Percentiles rank a stretch among this genome's conserved stretches.
These are phyloP conservation scores for Cheirogaleus major DNA, from an alignment of 2,797 vertebrate genomes.

Conservation along the genomic window DNA sequence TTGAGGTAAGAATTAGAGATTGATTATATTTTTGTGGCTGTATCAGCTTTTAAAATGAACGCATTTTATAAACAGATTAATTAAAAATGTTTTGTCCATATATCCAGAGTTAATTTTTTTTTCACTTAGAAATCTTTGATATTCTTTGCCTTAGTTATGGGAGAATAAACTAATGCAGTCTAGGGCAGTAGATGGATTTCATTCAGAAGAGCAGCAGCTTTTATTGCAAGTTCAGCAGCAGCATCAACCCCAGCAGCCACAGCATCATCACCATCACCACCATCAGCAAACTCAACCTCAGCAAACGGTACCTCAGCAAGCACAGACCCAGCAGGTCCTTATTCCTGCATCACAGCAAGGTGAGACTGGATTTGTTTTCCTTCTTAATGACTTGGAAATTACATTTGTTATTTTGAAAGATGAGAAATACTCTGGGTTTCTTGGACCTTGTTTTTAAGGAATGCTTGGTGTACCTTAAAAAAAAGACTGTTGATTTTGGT, in stretches of 20 bases:
- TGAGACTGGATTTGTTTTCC: constrained; percentile 73
- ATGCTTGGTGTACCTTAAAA: neutral
- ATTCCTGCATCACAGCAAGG: constrained; percentile 95
- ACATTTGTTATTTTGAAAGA: neutral
- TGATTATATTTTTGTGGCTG: neutral
- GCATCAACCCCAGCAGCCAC: constrained; percentile 87
- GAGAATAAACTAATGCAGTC: constrained; percentile 99
- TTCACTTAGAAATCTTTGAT: constrained; percentile 47
- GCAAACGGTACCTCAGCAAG: constrained; percentile 88
- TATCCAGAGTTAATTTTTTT: neutral
- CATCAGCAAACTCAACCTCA: constrained; percentile 89
- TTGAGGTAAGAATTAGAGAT: neutral
- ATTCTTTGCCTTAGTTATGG: constrained; percentile 91
- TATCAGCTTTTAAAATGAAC: constrained; percentile 43
- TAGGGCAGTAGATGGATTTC: constrained; percentile 98
- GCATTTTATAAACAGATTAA: constrained; percentile 3
- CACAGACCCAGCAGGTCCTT: constrained; percentile 93
- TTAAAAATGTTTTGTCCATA: neutral
- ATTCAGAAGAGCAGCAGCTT: constrained; percentile 96
- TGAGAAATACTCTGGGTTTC: neutral
- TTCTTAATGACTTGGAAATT: neutral
- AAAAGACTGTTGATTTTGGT: neutral
- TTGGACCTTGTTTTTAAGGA: constrained; percentile 35
- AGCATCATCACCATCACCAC: constrained; percentile 91
- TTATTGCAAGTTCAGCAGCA: constrained; percentile 91